Evolutionary conservation across 2,797 vertebrate species (phyloP).

Genomic region (Pantherophis vulpinus): DNA sequence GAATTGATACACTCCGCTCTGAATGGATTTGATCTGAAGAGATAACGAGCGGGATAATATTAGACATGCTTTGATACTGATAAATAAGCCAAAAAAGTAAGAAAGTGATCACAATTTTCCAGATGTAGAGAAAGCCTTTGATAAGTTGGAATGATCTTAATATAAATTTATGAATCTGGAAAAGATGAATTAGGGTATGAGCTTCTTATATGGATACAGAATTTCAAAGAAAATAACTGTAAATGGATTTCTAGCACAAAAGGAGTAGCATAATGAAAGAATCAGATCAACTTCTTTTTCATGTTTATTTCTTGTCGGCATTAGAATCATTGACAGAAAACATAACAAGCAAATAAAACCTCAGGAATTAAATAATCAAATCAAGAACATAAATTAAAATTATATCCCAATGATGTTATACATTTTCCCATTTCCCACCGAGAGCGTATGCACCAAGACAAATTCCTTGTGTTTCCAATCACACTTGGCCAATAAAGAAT

Average conservation of each 20-base stretch:
- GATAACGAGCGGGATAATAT: background rate
- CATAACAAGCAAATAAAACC: background rate
- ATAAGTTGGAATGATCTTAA: background rate
- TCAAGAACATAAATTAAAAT: background rate
- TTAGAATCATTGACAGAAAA: background rate
- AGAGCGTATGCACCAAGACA: no score
- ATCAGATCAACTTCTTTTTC: background rate
- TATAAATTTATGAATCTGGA: background rate
- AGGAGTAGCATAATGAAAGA: background rate
- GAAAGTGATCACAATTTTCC: background rate
- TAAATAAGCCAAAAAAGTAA: background rate
- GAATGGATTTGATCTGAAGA: background rate
- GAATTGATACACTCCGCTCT: background rate
- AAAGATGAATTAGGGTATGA: background rate
- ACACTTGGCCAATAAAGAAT: no score
- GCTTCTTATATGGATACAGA: background rate
- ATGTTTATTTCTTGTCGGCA: background rate
- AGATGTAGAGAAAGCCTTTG: background rate
- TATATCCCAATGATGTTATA: background rate
- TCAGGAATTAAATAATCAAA: background rate
- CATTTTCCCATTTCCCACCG: background rate
- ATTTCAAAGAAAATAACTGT: background rate
- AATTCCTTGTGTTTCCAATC: no score
- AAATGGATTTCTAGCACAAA: background rate
- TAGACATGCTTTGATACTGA: background rate